These are phyloP conservation scores for Actinernus sp. DNA, from an alignment of 92 coral and sea anemone species.

Conservation along the genomic window DNA sequence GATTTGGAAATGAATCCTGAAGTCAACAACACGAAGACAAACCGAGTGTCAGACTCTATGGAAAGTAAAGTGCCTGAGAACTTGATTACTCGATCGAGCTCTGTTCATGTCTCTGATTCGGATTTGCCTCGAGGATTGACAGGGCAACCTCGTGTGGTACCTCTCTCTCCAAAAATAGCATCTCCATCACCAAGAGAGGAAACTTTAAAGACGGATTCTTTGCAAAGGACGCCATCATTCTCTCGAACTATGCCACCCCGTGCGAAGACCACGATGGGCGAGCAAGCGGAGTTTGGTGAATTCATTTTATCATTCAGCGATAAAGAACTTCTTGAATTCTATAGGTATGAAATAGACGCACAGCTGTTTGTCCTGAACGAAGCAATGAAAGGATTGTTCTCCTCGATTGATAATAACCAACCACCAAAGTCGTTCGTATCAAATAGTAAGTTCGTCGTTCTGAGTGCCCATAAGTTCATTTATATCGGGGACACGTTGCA, in stretches of 20 bases:
- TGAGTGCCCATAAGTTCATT: constrained; percentile 96
- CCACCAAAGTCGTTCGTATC: constrained; percentile 96
- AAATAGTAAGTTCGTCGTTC: constrained; percentile 92
- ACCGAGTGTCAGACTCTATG: constrained; percentile 57
- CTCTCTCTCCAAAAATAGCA: constrained; percentile 8
- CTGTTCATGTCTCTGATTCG: constrained; percentile 77
- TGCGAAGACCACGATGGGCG: constrained; percentile 37
- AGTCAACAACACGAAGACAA: constrained; percentile 8
- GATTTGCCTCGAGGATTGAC: constrained; percentile 65
- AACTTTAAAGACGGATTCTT: constrained; percentile 13
- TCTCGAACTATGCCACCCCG: constrained; percentile 34
- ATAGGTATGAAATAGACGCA: constrained; percentile 90
- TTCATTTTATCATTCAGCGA: constrained; percentile 79
- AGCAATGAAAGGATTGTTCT: constrained; percentile 86
- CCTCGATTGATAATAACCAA: constrained; percentile 74
- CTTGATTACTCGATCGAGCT: constrained; percentile 15
- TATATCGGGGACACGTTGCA: constrained; percentile 92
- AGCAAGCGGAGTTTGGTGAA: constrained; percentile 50
- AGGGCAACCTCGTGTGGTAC: constrained; percentile 29
- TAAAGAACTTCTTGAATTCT: constrained; percentile 83
- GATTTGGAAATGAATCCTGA: constrained; percentile 34
- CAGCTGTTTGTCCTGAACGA: constrained; percentile 93
- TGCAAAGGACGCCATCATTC: constrained; percentile 28
- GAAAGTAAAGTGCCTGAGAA: constrained; percentile 31
- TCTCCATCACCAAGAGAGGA: neutral